Evolutionary conservation across 2,888 invertebrate genomes (phyloP).

Genomic region (Drosophila borealis): DNA sequence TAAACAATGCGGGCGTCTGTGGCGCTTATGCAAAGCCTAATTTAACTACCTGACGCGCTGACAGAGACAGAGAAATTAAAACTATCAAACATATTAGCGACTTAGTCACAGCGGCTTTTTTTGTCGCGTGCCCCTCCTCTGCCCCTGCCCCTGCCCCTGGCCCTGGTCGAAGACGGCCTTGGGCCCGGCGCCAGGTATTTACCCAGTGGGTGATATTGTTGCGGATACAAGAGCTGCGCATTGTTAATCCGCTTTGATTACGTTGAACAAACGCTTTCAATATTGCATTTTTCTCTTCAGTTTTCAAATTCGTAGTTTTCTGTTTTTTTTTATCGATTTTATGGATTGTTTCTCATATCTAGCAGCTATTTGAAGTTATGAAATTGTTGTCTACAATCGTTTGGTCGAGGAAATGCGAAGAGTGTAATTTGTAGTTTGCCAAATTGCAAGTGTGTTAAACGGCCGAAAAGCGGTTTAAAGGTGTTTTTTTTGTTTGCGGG

Average conservation of each 20-base stretch:
- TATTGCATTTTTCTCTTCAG: constrained; percentile 5
- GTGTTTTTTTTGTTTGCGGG: too few relatives aligned
- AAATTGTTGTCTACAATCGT: constrained; percentile 2
- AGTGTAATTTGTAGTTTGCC: constrained; percentile 14
- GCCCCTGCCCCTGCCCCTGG: too few relatives aligned
- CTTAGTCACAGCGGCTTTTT: constrained; percentile 50
- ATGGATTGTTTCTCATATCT: constrained; percentile 5
- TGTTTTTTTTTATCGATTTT: constrained; percentile 1
- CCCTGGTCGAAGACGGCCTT: constrained; percentile 14
- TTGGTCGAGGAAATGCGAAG: constrained; percentile 12
- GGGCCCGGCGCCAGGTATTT: constrained; percentile 8
- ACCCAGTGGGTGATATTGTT: constrained; percentile 46
- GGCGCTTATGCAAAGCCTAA: constrained; percentile 66
- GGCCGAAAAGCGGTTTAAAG: background rate
- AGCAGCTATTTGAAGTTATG: constrained; percentile 10
- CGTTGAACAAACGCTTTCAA: constrained; percentile 19
- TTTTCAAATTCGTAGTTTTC: background rate
- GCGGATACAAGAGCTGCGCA: constrained; percentile 31
- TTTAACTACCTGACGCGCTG: constrained; percentile 10
- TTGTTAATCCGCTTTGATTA: constrained; percentile 21
- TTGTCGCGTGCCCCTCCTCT: constrained; percentile 58
- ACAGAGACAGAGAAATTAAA: background rate
- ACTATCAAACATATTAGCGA: constrained; percentile 23
- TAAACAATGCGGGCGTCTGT: constrained; percentile 72
- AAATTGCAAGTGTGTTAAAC: constrained; percentile 23